Conservation (phyloP, 2,888 invertebrate genomes). For the Artemia sp. region DNA sequence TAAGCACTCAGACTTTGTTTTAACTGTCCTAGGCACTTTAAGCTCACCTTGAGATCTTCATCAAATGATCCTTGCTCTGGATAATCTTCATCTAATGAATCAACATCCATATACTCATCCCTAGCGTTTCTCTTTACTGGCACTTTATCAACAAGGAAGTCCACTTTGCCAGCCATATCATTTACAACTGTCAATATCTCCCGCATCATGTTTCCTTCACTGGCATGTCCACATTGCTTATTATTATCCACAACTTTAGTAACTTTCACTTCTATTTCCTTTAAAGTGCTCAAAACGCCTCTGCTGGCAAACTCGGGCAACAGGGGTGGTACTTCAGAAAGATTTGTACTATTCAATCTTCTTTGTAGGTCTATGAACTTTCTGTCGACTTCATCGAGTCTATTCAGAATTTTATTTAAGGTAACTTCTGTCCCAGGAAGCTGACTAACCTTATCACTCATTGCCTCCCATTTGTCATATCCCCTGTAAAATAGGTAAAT, state of each 20-base stretch:
- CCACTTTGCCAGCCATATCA: slow-evolving; percentile 32
- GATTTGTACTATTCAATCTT: slow-evolving; percentile 25
- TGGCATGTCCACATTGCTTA: neutral
- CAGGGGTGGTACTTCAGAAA: slow-evolving; percentile 25
- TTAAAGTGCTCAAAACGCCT: slow-evolving; percentile 33
- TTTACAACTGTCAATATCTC: slow-evolving; percentile 21
- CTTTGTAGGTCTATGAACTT: slow-evolving; percentile 25
- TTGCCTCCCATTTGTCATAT: slow-evolving; percentile 32
- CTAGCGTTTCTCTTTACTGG: slow-evolving; percentile 5
- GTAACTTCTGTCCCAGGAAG: slow-evolving; percentile 33
- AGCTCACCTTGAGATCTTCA: neutral
- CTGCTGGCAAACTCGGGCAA: slow-evolving; percentile 33
- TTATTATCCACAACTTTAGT: slow-evolving; percentile 28
- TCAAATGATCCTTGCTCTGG: neutral
- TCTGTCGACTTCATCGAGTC: slow-evolving; percentile 32
- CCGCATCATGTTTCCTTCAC: slow-evolving; percentile 9
- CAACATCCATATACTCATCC: neutral
- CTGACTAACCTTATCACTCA: slow-evolving; percentile 31
- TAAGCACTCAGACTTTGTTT: too few species aligned
- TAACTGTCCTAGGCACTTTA: too few species aligned
- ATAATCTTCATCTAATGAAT: neutral
- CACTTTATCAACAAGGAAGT: slow-evolving; percentile 32
- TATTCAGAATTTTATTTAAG: slow-evolving; percentile 33
- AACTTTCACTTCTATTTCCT: slow-evolving; percentile 32
- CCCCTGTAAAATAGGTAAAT: slow-evolving; percentile 26